Evolutionary conservation across 1,140 invertebrate genomes (phyloP), one percentile per base, ranked within the genome.

Genomic region (Chymomyza costata): DNA sequence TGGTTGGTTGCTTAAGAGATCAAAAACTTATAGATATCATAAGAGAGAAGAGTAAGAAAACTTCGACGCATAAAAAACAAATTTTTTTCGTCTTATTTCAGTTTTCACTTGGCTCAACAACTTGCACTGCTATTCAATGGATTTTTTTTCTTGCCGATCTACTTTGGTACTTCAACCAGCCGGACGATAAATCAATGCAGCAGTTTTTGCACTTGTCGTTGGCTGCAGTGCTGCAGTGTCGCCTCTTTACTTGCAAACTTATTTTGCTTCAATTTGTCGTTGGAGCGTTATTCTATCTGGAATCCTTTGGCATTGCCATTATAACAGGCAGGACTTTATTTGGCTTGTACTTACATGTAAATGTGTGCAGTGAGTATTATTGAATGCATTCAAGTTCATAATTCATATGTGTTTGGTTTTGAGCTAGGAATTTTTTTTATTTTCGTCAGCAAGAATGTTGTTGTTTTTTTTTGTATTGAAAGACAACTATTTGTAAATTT

Each of bases 31-130:
- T n/a, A n/a, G n/a, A n/a, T n/a, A n/a, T n/a, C n/a, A n/a, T n/a
- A n/a, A n/a, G n/a, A n/a, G n/a, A n/a, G n/a, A n/a, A n/a, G n/a
- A n/a, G n/a, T n/a, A n/a, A n/a, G n/a, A n/a, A n/a, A n/a, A n/a
- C n/a, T n/a, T n/a, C n/a, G n/a, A n/a, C n/a, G n/a, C n/a, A n/a
- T n/a, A n/a, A n/a, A n/a, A n/a, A n/a, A n/a, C n/a, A n/a, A n/a
- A n/a, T 56, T 30, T 54, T 53, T 50, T 46, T 38, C 37, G 34
- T 49, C 41, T 16, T n/a, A 11, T 50, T 58, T 34, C 50, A 62
- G 65, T 57, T 65, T 54, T 53, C 40, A 45, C 61, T 54, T 49
- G 55, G 38, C 31, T 61, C 40, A 70, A 76, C 51, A 50, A 51
- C 60, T 61, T 70, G 58, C 48, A 19, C 18, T 61, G 51, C 25